phyloP scores from a whole-genome alignment of 2,888 invertebrate genomes.

The Philopedon plagiatum region DNA sequence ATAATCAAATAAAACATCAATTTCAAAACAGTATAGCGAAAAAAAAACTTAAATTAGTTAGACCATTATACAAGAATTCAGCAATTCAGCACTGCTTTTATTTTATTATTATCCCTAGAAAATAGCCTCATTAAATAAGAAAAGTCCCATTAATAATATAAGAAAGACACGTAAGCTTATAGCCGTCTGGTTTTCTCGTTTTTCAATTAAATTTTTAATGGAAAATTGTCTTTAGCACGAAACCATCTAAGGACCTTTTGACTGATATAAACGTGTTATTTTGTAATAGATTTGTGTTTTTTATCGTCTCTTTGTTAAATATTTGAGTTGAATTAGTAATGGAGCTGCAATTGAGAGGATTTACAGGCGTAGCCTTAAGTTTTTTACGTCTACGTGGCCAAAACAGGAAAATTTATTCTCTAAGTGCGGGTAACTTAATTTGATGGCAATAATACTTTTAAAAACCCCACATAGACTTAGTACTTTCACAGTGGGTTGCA shows the following conservation, averaged over 20 bases:
- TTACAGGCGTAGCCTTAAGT: background rate
- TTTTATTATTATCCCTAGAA: too few relatives aligned
- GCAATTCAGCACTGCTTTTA: too few relatives aligned
- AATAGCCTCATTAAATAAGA: background rate
- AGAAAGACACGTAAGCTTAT: constrained; percentile 11
- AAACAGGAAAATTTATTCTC: background rate
- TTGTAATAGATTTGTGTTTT: constrained; percentile 10
- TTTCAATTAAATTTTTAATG: constrained; percentile 4
- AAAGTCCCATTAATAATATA: background rate
- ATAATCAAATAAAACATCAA: too few relatives aligned
- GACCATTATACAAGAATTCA: too few relatives aligned
- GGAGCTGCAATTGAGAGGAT: background rate
- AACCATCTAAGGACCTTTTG: constrained; percentile 13
- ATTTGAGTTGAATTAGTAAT: constrained; percentile 5
- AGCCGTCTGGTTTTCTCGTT: constrained; percentile 12
- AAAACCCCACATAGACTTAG: background rate
- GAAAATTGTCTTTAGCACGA: constrained; percentile 15
- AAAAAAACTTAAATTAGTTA: too few relatives aligned
- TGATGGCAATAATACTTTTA: background rate
- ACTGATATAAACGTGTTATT: background rate
- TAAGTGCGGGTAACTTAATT: background rate
- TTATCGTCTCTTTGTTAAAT: background rate
- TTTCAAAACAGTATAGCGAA: too few relatives aligned
- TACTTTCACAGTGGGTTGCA: background rate
- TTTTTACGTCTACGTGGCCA: constrained; percentile 26